A percentile compares a stretch with the other conserved stretches of the same genome.
These are phyloP conservation scores for Choristoneura fumiferana DNA, from an alignment of 1,140 invertebrate genomes.

Conservation along the genomic window DNA sequence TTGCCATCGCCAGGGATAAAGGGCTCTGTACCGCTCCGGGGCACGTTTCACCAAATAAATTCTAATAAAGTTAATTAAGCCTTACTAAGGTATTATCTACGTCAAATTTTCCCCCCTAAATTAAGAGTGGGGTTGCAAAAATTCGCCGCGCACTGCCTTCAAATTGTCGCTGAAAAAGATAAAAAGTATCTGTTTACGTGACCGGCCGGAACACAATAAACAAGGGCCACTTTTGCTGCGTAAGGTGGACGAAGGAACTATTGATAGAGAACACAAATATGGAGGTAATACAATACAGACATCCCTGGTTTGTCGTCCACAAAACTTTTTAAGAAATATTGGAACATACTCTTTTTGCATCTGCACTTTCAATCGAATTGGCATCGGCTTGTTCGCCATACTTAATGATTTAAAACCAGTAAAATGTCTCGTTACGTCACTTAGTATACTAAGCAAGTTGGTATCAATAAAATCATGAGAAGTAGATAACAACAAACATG, in stretches of 20 bases:
- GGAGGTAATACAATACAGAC: no score
- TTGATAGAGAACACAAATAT: no score
- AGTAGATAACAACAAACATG: neutral
- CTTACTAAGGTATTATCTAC: slow-evolving; percentile 8
- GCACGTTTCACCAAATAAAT: slow-evolving; percentile 17
- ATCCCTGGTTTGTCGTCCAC: no score
- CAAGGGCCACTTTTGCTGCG: no score
- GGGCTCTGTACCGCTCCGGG: slow-evolving; percentile 4
- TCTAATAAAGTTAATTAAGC: slow-evolving; percentile 18
- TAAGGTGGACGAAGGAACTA: no score
- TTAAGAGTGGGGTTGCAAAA: neutral
- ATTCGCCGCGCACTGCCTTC: neutral
- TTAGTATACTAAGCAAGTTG: no score
- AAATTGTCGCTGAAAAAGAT: slow-evolving; percentile 11
- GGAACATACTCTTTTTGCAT: no score
- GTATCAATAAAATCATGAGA: slow-evolving; percentile 19
- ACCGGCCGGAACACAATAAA: neutral
- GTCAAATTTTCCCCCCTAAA: slow-evolving; percentile 12
- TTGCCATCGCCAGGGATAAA: neutral
- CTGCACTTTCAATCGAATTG: no score
- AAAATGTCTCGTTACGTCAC: no score
- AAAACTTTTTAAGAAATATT: no score
- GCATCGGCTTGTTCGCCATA: no score
- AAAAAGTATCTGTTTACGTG: slow-evolving; percentile 11
- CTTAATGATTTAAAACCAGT: no score